Base-by-base conservation (phyloP, 1,140 invertebrate genomes). In the Melitaea cinxia region DNA sequence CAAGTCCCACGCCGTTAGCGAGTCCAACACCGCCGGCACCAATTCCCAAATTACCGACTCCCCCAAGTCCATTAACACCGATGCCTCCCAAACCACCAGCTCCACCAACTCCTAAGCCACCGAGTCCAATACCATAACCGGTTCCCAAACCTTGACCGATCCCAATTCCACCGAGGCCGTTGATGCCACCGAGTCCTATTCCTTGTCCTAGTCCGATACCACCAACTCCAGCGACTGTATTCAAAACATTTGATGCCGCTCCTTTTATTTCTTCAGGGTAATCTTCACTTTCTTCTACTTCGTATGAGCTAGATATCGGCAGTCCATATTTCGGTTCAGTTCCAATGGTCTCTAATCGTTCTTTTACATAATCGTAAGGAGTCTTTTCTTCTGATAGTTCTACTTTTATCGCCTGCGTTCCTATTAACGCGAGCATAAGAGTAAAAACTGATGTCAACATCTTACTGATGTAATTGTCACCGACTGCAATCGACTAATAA, bases 281-380 rank as follows among this genome's bases (percentile, higher is more conserved):
- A 73, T 90, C 88, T 50, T 74, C 84, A 76, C 83, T 88, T 80
- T 91, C 89, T 83, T 90, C 89, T 12, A 92, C 82, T 82, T 91
- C 85, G 58, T 91, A 92, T 9, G 79, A 82, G 45, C 71, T 82
- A 7, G 86, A 86, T 66, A 91, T 54, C n/a, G 90, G 90, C 49
- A 89, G 19, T 58, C 85, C 88, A 50, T 83, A 78, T 37, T 68
- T 81, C 0, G 63, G 53, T 42, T 89, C 82, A 17, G 75, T 75
- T 4, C 74, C 72, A n/a, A 91, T 80, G 1, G 80, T 61, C 60
- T 89, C 84, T 58, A 91, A 70, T 0, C 80, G 78, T 62, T 83
- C 85, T 37, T 83, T 88, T 17, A 91, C 83, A 56, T 85, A 85
- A 76, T 91, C 88, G 66, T 83, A 91, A 2, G 88, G 88, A 15